Conservation (phyloP, 2,888 invertebrate species). For the Panzeria rudis region DNA sequence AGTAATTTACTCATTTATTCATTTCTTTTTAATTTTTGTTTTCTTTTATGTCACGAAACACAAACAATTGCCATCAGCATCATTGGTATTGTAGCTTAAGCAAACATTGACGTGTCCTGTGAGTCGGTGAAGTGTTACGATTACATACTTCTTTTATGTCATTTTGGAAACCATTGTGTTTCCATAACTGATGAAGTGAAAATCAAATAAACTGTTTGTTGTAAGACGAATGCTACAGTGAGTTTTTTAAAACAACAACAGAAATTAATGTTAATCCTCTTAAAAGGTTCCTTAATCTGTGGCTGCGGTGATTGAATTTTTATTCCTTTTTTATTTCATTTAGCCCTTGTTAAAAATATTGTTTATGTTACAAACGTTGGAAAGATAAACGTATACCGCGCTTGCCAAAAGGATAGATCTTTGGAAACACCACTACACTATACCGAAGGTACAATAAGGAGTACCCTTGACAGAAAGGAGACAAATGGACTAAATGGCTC, state of each 20-base stretch:
- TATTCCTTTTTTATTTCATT: conserved; percentile 30
- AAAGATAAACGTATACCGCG: neutral
- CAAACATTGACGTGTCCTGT: conserved; percentile 42
- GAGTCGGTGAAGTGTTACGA: conserved; percentile 14
- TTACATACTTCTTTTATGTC: conserved; percentile 3
- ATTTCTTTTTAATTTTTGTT: conserved; percentile 51
- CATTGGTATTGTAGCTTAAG: conserved; percentile 10
- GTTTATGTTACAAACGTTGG: neutral
- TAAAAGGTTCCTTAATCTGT: conserved; percentile 82
- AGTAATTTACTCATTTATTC: conserved; percentile 56
- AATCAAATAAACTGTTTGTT: conserved; percentile 50
- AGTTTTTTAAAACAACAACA: conserved; percentile 58
- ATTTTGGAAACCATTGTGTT: conserved; percentile 41
- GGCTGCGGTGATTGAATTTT: conserved; percentile 78
- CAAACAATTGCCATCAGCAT: conserved; percentile 51
- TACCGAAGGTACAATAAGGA: no score
- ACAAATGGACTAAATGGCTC: no score
- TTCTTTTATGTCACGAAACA: conserved; percentile 64
- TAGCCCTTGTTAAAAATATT: neutral
- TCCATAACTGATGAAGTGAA: conserved; percentile 51
- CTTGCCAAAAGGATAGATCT: no score
- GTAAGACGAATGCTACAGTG: conserved; percentile 50
- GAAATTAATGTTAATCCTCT: conserved; percentile 78
- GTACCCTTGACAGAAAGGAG: no score
- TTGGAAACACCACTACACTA: no score